These are phyloP conservation scores for Xiphophorus hellerii DNA, from an alignment of 2,113 vertebrate genomes.

Conservation along the genomic window DNA sequence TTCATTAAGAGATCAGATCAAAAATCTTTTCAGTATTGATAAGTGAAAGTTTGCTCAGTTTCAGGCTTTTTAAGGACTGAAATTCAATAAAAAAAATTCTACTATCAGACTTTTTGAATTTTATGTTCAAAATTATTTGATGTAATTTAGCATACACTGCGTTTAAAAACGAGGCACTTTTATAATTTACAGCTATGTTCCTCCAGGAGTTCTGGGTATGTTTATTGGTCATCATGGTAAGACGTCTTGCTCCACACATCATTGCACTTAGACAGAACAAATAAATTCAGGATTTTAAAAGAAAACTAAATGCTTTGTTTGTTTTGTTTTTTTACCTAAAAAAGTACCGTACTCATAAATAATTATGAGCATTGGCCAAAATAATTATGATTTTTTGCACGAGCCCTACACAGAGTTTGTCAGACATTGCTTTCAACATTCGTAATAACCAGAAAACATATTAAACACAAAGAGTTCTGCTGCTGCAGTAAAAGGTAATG, in stretches of 20 bases:
- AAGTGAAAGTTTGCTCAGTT: constrained; percentile 6
- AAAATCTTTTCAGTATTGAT: not conserved
- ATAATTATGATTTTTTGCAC: not conserved
- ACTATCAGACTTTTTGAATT: not conserved
- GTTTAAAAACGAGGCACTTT: not conserved
- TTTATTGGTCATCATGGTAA: not conserved
- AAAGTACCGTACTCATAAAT: not conserved
- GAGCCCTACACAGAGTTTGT: not conserved
- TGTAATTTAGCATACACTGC: not conserved
- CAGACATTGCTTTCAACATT: not conserved
- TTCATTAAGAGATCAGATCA: constrained; percentile 9
- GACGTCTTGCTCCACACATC: not conserved
- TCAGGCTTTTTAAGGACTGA: not conserved
- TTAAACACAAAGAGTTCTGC: not conserved
- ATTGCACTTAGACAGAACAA: not conserved
- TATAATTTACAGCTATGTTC: not conserved
- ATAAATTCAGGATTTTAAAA: not conserved
- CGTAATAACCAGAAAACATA: not conserved
- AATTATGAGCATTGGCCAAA: not conserved
- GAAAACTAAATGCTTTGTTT: not conserved
- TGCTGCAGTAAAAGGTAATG: no score
- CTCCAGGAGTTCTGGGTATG: not conserved
- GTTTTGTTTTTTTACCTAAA: not conserved
- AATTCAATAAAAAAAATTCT: not conserved
- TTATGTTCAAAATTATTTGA: not conserved